Base-by-base conservation (phyloP, 2,113 vertebrate species). In the Crotalus horridus region DNA sequence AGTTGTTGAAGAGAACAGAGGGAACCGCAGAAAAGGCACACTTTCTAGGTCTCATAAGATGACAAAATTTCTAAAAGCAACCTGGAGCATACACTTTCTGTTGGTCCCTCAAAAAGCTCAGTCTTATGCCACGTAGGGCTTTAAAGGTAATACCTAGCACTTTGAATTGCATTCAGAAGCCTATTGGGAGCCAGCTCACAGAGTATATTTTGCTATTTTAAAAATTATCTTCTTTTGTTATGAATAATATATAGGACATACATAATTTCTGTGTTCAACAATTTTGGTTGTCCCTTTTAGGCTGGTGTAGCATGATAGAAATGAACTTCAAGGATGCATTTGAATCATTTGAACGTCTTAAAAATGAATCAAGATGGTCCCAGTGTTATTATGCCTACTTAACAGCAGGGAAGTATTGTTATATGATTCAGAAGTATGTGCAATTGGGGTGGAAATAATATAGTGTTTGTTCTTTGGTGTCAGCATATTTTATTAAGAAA, bases 301-400 rank as follows among this genome's bases (percentile, higher is more conserved):
- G 99, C 55, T 99, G 99, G 99, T 99, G 99, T 95, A 99, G 99
- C 97, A 99, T 99, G 99, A 99, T 99, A 87, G 99, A 99, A 97
- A 98, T 99, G 98, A 99, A 98, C 95, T 99, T 99, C 96, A 98
- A 99, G 95, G 99, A 99, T 9, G 99, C 98, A 0, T 99, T 97
- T 95, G 97, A 98, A 93, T 98, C 99, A 24, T 99, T 99, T 10
- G 99, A 99, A 95, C 97, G 99, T 90, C 98, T 99, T 90, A 99
- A 99, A 95, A 99, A 99, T 3, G 99, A 99, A 94, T 99, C 99
- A 1, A 97, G 99, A 91, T 99, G 99, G 99, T 99, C 99, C 0
- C 99, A 99, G 97, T 99, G 99, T 96, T 99, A 99, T 95, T 99
- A 99, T 3, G 99, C 99, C 21, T 99, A 99, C 95, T 96, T 99